Evolutionary conservation across 2,888 invertebrate species (phyloP), one percentile per base, ranked within the genome.

Genomic region (Agrochola lychnidis): DNA sequence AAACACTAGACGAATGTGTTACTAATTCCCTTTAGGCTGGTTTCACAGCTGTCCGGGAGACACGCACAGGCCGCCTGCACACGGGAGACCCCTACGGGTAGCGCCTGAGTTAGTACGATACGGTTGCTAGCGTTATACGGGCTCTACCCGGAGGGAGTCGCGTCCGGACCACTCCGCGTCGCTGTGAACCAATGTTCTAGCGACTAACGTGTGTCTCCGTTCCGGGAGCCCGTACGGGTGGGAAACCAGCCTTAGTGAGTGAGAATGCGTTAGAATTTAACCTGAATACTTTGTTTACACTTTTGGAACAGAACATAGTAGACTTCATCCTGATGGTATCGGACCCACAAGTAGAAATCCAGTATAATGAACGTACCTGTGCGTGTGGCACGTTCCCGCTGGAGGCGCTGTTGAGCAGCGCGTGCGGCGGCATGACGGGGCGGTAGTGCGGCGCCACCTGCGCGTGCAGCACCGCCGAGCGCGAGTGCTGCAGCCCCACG

Each of bases 391-490:
- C 97, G 87, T 97, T 97, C 22, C 97, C 97, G 83, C 97, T 97
- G 70, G 97, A 97, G n/a, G 97, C 96, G 78, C 97, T 97, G 90
- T 97, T 97, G 90, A 97, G 93, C 73, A 97, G 93, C 80, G 95
- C 93, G 86, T 95, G 95, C 78, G 95, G 94, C 82, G 95, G 96
- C 94, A 95, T 92, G 87, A 95, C 95, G 82, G 96, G 96, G 85
- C 96, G 95, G 91, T 95, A 96, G 92, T 96, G 96, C 81, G 96
- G 96, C 86, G 95, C 96, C 87, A 96, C 96, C 89, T 97, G 97
- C 86, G 96, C 96, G 90, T 98, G 97, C 89, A 98, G 97, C 89
- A 98, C 97, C 88, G 98, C 98, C 48, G 98, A 98, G 85, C 98
- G 98, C 87, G 98, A 98, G 93, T 98, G 97, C 92, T 97, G 97